phyloP scores from a whole-genome alignment of 2,888 invertebrate genomes.

The Leptarthrus brevirostris region DNA sequence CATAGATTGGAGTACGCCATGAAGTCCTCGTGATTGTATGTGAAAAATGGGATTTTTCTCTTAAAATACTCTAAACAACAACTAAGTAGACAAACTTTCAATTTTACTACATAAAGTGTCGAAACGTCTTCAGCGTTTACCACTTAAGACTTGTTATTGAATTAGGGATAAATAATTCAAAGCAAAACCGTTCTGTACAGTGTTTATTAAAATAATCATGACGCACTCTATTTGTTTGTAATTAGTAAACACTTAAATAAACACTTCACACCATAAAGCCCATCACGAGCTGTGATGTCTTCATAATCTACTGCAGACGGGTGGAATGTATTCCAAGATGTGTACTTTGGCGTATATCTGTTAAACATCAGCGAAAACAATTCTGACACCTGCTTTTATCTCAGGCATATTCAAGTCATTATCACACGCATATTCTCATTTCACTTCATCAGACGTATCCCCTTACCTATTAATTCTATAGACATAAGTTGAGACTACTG shows the following conservation, averaged over 20 bases:
- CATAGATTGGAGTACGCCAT: too few relatives aligned
- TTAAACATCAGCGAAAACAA: constrained; percentile 49
- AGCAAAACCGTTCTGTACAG: too few relatives aligned
- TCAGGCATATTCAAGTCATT: constrained; percentile 37
- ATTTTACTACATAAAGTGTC: too few relatives aligned
- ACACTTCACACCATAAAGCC: constrained; percentile 48
- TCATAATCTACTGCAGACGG: constrained; percentile 3
- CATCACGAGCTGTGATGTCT: neutral
- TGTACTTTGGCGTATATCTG: constrained; percentile 28
- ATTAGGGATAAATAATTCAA: too few relatives aligned
- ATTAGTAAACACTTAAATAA: constrained; percentile 53
- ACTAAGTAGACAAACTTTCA: too few relatives aligned
- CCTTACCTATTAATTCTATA: constrained; percentile 28
- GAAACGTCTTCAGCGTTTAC: too few relatives aligned
- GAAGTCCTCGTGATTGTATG: too few relatives aligned
- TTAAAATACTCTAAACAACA: too few relatives aligned
- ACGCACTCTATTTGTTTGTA: constrained; percentile 51
- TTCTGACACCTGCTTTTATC: constrained; percentile 52
- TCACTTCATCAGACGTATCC: constrained; percentile 12
- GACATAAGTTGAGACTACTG: neutral
- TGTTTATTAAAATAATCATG: constrained; percentile 52
- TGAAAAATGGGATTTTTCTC: too few relatives aligned
- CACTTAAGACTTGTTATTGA: too few relatives aligned
- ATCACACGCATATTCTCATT: constrained; percentile 30
- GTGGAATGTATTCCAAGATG: neutral